Percentiles rank a stretch among this genome's conserved stretches.
Evolutionary conservation across 2,888 invertebrate genomes (phyloP).

Genomic region (Nezara viridula): DNA sequence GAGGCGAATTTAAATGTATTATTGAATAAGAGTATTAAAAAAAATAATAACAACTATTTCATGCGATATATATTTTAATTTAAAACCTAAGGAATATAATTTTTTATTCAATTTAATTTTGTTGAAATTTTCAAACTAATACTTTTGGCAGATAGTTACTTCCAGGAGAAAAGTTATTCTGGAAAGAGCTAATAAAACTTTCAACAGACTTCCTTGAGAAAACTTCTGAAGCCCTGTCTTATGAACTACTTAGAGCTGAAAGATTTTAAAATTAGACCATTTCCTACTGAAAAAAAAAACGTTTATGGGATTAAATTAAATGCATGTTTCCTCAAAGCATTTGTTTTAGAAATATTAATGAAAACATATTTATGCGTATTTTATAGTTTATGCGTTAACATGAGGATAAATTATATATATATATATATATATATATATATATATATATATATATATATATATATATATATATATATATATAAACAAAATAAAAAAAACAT

Average conservation of each 20-base stretch:
- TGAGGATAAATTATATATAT: too few relatives aligned
- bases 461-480: too few relatives aligned
- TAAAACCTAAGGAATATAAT: not conserved
- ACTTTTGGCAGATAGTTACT: not conserved
- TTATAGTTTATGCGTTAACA: too few relatives aligned
- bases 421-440: too few relatives aligned
- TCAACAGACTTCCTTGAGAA: not conserved
- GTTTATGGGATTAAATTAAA: not conserved
- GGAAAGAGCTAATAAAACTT: conserved; percentile 22
- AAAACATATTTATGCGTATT: too few relatives aligned
- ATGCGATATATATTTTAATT: too few relatives aligned
- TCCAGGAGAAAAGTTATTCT: not conserved
- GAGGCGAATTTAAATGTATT: too few relatives aligned
- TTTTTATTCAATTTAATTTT: not conserved
- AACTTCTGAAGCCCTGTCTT: not conserved
- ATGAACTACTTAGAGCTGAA: not conserved
- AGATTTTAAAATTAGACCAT: not conserved
- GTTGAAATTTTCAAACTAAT: not conserved
- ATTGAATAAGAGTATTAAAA: too few relatives aligned
- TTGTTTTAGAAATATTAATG: too few relatives aligned
- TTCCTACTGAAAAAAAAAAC: not conserved
- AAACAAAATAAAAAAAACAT: too few relatives aligned
- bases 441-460: too few relatives aligned
- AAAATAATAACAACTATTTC: too few relatives aligned
- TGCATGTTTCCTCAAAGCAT: not conserved